Base-by-base conservation (phyloP, 1,140 invertebrate genomes). In the Aricia agestis region DNA sequence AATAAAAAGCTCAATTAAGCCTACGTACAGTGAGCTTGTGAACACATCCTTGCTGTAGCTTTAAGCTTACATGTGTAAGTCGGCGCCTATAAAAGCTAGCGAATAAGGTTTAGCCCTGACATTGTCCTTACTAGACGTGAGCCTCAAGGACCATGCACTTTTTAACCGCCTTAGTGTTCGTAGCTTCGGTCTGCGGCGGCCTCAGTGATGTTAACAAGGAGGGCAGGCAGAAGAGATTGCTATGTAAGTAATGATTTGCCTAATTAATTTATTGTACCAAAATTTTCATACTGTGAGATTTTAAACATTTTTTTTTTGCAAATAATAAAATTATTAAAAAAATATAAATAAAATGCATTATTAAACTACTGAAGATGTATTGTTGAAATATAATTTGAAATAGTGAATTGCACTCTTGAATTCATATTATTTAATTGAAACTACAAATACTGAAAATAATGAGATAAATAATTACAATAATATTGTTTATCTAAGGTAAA, bases 61-160 rank as follows among this genome's bases (percentile, higher is more conserved):
- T 81, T 82, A 83, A 82, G 84, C 82, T 88, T 82, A 79, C 81
- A 82, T 76, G 42, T 78, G 68, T 76, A 71, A 68, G 63, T 67
- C 19, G 77, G 76, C 78, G 78, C 75, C 71, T 91, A 91, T 89
- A 91, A 85, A 91, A 89, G 87, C 86, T 91, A 89, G 85, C 76
- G 72, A 76, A 75, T 78, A 75, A 70, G 74, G 74, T 76, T 25
- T 81, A 86, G 76, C 83, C 87, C 88, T 89, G 88, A 90, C 88
- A 90, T 90, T 90, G 86, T 78, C 79, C 82, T 74, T 69, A 76
- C 78, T 79, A 76, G 75, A 61, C 72, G 42, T 42, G 69, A 70
- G 76, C 6, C 61, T 73, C 72, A 72, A 73, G 70, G 74, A 80
- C 31, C 70, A 88, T 85, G 83, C 75, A 80, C 70, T 81, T 84